A percentile compares a stretch with the other conserved stretches of the same genome.
Conservation (phyloP, 2,113 vertebrate species). For the Cygnus buccinator region DNA sequence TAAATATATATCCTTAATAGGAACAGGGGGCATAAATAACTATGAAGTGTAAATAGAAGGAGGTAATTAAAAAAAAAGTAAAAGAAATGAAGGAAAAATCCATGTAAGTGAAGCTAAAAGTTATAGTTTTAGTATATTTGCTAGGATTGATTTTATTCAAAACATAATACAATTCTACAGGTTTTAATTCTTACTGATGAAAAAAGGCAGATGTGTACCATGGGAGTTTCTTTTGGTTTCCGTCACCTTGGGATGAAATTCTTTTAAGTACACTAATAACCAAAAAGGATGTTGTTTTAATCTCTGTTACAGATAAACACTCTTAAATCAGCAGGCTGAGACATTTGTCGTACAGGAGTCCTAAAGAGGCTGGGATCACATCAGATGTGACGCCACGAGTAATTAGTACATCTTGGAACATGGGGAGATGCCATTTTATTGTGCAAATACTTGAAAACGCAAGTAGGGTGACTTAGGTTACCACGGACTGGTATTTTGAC, state of each 20-base stretch:
- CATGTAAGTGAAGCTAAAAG: not conserved
- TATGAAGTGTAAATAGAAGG: not conserved
- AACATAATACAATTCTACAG: not conserved
- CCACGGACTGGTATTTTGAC: constrained; percentile 3
- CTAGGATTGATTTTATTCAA: not conserved
- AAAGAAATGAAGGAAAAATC: not conserved
- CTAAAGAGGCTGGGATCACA: not conserved
- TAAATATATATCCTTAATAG: not conserved
- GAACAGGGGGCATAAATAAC: not conserved
- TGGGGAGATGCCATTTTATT: not conserved
- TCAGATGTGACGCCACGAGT: not conserved
- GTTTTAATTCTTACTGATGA: not conserved
- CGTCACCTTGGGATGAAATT: not conserved
- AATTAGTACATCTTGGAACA: not conserved
- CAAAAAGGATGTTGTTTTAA: not conserved
- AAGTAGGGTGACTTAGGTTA: not conserved
- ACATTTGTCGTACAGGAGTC: not conserved
- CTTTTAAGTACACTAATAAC: not conserved
- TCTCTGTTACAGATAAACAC: not conserved
- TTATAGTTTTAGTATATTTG: not conserved
- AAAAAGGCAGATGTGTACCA: not conserved
- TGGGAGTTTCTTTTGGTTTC: not conserved
- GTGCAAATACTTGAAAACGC: not conserved
- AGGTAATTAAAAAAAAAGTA: not conserved
- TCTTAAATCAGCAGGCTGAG: not conserved